Base-by-base conservation (phyloP, 2,888 invertebrate species). In the Salpingus planirostris region DNA sequence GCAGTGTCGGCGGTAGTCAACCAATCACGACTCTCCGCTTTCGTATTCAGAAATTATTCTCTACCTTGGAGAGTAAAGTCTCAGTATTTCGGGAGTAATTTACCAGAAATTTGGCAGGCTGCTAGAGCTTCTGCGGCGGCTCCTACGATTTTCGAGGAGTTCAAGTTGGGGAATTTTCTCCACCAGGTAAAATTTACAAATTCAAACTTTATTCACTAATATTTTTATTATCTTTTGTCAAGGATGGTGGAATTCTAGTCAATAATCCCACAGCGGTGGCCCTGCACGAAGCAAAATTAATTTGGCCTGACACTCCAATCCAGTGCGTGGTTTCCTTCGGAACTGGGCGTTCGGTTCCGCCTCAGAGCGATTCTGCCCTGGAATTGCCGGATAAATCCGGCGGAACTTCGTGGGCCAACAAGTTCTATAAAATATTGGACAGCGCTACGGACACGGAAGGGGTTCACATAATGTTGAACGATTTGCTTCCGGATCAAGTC, bases 201-300 rank as follows among this genome's bases (percentile, higher is more conserved):
- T n/a, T n/a, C n/a, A n/a, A n/a, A n/a, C n/a, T n/a, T n/a, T n/a
- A n/a, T n/a, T n/a, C n/a, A n/a, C n/a, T n/a, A n/a, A n/a, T n/a
- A n/a, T n/a, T n/a, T n/a, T n/a, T n/a, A n/a, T n/a, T n/a, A n/a
- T n/a, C n/a, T n/a, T n/a, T n/a, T n/a, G n/a, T n/a, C n/a, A 50
- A 78, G 79, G 87, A 87, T 65, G 83, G 85, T 42, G 90, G 90
- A 14, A 76, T 90, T 49, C 67, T 89, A 60, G 79, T 82, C 6
- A 92, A 91, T 67, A 93, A 92, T 65, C 91, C 91, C 1, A 79
- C 88, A 7, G 87, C 86, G 2, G 77, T 92, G 3, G 93, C 86
- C 0, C 69, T 92, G 22, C 90, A 90, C 57, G 93, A 93, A 66
- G 84, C 88, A 1, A 78, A 78, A 46, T 70, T 82, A 18, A 63